These are phyloP conservation scores for Furnarius figulus DNA, from an alignment of 2,113 vertebrate species.

Conservation along the genomic window DNA sequence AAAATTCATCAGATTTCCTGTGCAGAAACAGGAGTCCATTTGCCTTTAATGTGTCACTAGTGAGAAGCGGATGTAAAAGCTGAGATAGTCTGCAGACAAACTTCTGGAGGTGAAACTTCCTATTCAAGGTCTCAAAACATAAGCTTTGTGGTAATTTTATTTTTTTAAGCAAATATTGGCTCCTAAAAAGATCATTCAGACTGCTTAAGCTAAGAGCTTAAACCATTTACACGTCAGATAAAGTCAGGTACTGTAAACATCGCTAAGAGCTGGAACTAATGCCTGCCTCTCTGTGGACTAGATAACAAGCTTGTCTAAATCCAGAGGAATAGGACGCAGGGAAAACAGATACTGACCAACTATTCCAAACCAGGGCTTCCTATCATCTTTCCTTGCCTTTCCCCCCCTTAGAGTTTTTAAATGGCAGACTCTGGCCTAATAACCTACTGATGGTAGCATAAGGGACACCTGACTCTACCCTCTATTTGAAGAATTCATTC, in stretches of 20 bases:
- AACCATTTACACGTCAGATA: conserved; percentile 12
- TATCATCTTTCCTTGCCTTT: neutral
- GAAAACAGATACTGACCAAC: neutral
- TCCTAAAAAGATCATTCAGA: neutral
- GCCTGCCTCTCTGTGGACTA: neutral
- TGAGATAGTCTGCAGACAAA: neutral
- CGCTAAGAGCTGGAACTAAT: neutral
- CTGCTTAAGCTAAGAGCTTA: neutral
- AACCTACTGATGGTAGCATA: neutral
- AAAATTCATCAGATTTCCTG: conserved; percentile 26
- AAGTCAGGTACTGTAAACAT: neutral
- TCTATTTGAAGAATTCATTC: neutral
- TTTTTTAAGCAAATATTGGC: neutral
- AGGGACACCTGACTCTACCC: neutral
- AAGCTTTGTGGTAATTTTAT: neutral
- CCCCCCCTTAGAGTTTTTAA: neutral
- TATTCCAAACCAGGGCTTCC: neutral
- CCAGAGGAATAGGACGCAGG: neutral
- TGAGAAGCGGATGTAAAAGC: neutral
- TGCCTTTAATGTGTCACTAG: neutral
- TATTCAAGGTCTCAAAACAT: neutral
- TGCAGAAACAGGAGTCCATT: neutral
- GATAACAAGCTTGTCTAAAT: conserved; percentile 25
- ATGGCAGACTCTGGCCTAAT: neutral
- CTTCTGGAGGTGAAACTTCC: neutral